phyloP scores from a whole-genome alignment of 1,140 invertebrate species.

The Oncopodura yosiiana region DNA sequence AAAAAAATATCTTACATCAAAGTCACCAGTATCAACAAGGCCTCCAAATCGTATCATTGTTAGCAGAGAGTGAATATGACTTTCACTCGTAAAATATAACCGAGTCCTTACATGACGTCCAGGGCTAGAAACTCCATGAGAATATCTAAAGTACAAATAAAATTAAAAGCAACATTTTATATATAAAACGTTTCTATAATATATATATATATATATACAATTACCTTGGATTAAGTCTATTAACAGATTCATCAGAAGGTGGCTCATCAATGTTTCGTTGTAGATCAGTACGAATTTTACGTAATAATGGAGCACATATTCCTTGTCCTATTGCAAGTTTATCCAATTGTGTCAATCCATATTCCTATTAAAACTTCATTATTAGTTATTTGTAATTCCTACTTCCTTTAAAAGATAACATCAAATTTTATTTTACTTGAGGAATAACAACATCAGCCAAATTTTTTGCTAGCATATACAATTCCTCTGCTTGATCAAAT shows the following conservation, averaged over 20 bases:
- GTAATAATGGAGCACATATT: slow-evolving; percentile 89
- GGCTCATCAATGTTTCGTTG: slow-evolving; percentile 83
- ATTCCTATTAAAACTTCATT: slow-evolving; percentile 58
- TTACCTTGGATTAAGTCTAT: slow-evolving; percentile 85
- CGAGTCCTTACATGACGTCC: slow-evolving; percentile 92
- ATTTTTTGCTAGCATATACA: slow-evolving; percentile 91
- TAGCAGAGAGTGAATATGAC: slow-evolving; percentile 95
- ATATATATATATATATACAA: slow-evolving; percentile 7
- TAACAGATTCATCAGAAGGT: slow-evolving; percentile 77
- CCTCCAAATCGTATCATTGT: slow-evolving; percentile 91
- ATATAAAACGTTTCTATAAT: background rate
- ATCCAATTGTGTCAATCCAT: slow-evolving; percentile 89
- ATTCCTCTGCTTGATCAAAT: slow-evolving; percentile 85
- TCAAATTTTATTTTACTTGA: slow-evolving; percentile 53
- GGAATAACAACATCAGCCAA: slow-evolving; percentile 97
- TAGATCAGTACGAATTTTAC: slow-evolving; percentile 91
- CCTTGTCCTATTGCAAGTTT: slow-evolving; percentile 95
- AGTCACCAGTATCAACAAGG: slow-evolving; percentile 70
- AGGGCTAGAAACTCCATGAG: slow-evolving; percentile 94
- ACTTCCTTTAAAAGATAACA: slow-evolving; percentile 2
- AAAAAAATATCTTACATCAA: background rate
- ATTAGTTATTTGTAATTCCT: background rate
- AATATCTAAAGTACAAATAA: slow-evolving; percentile 57
- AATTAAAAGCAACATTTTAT: background rate
- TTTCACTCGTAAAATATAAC: slow-evolving; percentile 98